Conservation (phyloP, 2,797 vertebrate species). For the Nothura maculosa region DNA sequence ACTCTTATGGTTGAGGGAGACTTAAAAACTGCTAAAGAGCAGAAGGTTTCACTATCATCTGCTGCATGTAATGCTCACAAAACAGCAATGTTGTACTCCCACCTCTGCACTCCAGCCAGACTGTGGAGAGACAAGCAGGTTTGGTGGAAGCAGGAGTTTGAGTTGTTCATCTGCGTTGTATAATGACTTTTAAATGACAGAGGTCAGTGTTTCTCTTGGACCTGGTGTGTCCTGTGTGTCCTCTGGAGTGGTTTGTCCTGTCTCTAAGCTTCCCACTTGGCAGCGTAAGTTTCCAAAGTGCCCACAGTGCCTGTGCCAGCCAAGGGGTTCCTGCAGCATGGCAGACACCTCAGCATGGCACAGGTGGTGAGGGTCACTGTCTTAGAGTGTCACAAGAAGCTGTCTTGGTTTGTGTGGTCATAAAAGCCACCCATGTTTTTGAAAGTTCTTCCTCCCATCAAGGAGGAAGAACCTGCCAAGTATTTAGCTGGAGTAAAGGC, state of each 20-base stretch:
- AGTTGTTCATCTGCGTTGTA: accelerated
- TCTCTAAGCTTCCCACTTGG: not conserved
- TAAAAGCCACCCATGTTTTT: not conserved
- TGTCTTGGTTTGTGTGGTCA: not conserved
- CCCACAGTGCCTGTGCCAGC: not conserved
- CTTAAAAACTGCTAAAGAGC: not conserved
- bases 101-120: not conserved
- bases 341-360: not conserved
- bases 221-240: not conserved
- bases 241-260: not conserved
- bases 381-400: not conserved
- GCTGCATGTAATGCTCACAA: not conserved
- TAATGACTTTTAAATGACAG: not conserved
- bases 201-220: not conserved
- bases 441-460: not conserved
- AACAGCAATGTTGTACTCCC: not conserved
- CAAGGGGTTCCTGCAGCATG: not conserved
- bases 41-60: not conserved
- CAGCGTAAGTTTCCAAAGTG: not conserved
- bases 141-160: not conserved
- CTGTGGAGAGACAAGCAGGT: not conserved
- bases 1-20: not conserved
- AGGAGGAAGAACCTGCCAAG: not conserved
- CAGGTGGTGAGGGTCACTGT: not conserved
- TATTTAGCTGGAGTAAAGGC: not conserved